phyloP scores from a whole-genome alignment of 1,140 invertebrate genomes.

The Aphaenogaster rudis region DNA sequence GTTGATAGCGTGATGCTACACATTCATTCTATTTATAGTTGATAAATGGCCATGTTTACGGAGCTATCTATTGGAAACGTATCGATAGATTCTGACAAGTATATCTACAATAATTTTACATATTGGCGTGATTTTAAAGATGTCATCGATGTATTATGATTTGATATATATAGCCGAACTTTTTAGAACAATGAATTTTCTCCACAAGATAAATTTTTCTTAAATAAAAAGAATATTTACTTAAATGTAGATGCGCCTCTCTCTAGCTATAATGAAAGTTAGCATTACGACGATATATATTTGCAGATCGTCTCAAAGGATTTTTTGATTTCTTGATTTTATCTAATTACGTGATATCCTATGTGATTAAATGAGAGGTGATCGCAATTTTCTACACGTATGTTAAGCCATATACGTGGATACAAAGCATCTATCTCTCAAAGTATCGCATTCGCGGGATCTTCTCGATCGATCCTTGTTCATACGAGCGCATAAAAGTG shows the following conservation, averaged over 20 bases:
- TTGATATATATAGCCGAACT: not conserved
- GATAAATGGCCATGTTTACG: constrained; percentile 29
- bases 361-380: not conserved
- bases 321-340: not conserved
- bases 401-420: not conserved
- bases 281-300: not conserved
- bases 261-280: not conserved
- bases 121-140: not conserved
- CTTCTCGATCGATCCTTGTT: not conserved
- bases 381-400: not conserved
- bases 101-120: not conserved
- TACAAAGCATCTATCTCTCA: not conserved
- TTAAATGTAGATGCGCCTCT: not conserved
- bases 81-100: constrained; percentile 23
- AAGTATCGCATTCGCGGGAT: not conserved
- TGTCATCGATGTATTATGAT: not conserved
- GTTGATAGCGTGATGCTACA: not conserved
- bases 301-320: not conserved
- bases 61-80: constrained; percentile 14
- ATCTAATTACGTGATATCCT: not conserved
- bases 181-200: not conserved
- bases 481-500: constrained; percentile 27
- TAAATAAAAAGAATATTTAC: constrained; percentile 3
- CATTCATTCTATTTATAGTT: constrained; percentile 36
- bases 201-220: not conserved